These are phyloP conservation scores for Pao palembangensis DNA, from an alignment of 2,113 vertebrate species.

Conservation along the genomic window DNA sequence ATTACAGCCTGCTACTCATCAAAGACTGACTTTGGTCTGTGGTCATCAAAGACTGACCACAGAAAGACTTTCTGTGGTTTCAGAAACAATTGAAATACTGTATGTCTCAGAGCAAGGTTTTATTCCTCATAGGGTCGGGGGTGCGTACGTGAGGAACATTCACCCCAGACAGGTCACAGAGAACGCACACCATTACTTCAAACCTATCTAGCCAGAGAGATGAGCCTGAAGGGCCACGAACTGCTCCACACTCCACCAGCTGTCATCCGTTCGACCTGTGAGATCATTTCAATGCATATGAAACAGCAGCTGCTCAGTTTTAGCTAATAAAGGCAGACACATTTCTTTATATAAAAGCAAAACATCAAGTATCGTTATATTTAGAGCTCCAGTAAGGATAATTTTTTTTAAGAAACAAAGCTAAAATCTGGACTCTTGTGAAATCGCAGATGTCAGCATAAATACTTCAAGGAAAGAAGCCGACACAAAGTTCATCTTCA, in stretches of 20 bases:
- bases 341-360: too few relatives aligned
- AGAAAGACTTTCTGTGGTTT: too few relatives aligned
- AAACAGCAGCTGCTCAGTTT: neutral
- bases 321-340: too few relatives aligned
- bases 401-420: neutral
- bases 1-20: neutral
- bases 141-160: too few relatives aligned
- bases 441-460: neutral
- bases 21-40: too few relatives aligned
- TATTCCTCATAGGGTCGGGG: too few relatives aligned
- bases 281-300: neutral
- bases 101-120: too few relatives aligned
- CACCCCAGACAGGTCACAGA: too few relatives aligned
- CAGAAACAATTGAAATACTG: neutral
- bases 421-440: neutral
- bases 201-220: too few relatives aligned
- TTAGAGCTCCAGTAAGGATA: neutral
- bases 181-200: too few relatives aligned
- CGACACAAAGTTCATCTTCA: neutral
- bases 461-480: neutral
- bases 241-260: too few relatives aligned
- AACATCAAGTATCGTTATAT: neutral
- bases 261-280: neutral
- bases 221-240: too few relatives aligned
- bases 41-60: conserved; percentile 4